A percentile compares a stretch with the other conserved stretches of the same genome.
phyloP scores from a whole-genome alignment of 2,113 vertebrate species.

The Brachionichthys hirsutus region DNA sequence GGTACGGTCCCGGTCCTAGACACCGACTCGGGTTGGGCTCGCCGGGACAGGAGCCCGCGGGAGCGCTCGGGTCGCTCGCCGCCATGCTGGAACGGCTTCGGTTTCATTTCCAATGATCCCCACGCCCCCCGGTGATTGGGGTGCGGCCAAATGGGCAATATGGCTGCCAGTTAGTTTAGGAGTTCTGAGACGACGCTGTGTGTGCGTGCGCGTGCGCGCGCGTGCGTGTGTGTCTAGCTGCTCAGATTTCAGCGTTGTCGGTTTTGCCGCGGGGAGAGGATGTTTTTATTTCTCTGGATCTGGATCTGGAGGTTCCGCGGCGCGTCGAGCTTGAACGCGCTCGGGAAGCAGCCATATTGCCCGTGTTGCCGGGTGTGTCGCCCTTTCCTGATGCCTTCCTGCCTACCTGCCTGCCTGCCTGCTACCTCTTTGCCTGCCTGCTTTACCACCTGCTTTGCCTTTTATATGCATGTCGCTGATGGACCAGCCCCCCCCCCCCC shows the following conservation, averaged over 20 bases:
- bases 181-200: slow-evolving; percentile 32
- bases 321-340: slow-evolving; percentile 56
- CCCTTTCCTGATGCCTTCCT: slow-evolving; percentile 76
- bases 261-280: too few relatives aligned
- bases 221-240: not conserved
- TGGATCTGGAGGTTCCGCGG: too few relatives aligned
- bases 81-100: slow-evolving; percentile 66
- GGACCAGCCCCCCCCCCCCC: slow-evolving; percentile 64
- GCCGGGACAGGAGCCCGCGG: slow-evolving; percentile 65
- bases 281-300: too few relatives aligned
- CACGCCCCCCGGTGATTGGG: slow-evolving; percentile 82
- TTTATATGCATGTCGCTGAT: slow-evolving; percentile 74
- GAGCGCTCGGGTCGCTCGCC: slow-evolving; percentile 61
- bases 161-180: slow-evolving; percentile 78
- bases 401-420: slow-evolving; percentile 83
- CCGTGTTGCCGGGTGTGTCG: slow-evolving; percentile 77
- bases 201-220: slow-evolving; percentile 8
- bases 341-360: slow-evolving; percentile 78
- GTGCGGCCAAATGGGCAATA: slow-evolving; percentile 92
- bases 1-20: slow-evolving; percentile 98
- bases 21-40: slow-evolving; percentile 79
- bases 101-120: slow-evolving; percentile 69
- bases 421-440: slow-evolving; percentile 84
- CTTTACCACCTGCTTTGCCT: slow-evolving; percentile 83
- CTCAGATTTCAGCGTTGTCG: too few relatives aligned